Conservation (phyloP, 2,888 invertebrate species). For the Magallana nippona region DNA sequence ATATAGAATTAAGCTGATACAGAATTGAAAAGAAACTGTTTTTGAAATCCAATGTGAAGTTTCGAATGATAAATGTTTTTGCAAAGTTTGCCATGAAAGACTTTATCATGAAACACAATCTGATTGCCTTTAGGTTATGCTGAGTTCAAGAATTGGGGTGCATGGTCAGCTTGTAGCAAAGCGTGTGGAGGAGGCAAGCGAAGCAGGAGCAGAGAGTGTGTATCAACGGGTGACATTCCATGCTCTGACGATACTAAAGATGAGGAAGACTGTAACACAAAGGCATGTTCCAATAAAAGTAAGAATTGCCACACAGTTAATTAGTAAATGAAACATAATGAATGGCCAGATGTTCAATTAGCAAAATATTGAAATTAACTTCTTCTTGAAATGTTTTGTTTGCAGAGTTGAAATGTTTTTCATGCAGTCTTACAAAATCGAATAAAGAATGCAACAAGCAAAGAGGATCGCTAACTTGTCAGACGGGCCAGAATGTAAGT, state of each 20-base stretch:
- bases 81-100: too few species aligned
- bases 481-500: neutral
- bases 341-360: too few species aligned
- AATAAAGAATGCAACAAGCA: slow-evolving; percentile 1
- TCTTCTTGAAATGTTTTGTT: too few species aligned
- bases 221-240: neutral
- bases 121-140: slow-evolving; percentile 30
- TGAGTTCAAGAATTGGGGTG: slow-evolving; percentile 38
- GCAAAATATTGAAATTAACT: too few species aligned
- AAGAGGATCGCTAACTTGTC: neutral
- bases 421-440: slow-evolving; percentile 1
- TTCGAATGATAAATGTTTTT: too few species aligned
- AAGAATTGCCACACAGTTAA: too few species aligned
- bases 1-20: too few species aligned
- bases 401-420: neutral
- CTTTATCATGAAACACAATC: too few species aligned
- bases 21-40: too few species aligned
- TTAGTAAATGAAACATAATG: too few species aligned
- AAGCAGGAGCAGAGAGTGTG: slow-evolving; percentile 37
- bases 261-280: slow-evolving; percentile 23
- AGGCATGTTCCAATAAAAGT: neutral
- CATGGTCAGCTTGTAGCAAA: slow-evolving; percentile 35
- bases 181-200: slow-evolving; percentile 35
- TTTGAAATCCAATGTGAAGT: too few species aligned
- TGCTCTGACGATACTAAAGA: neutral